Conservation (phyloP, 2,888 invertebrate species). For the Agrochola circellaris region DNA sequence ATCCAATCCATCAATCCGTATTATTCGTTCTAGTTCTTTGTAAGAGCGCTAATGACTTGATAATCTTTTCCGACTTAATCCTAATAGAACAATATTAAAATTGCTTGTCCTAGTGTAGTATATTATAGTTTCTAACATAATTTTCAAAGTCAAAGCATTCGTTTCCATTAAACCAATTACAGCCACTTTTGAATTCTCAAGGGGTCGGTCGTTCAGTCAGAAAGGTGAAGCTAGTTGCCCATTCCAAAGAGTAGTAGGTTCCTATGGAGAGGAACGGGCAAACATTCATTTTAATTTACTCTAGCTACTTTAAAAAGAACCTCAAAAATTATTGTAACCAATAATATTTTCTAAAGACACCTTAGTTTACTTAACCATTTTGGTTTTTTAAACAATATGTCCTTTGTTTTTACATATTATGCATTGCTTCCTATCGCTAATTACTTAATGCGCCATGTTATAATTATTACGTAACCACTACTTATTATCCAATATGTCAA, state of each 20-base stretch:
- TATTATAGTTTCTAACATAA: background rate
- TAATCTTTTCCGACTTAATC: background rate
- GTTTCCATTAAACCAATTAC: no score
- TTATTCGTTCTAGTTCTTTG: background rate
- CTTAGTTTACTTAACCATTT: background rate
- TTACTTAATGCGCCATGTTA: no score
- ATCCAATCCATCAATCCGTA: no score
- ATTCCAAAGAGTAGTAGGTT: no score
- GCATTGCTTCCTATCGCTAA: no score
- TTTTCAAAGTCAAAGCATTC: background rate
- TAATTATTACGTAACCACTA: no score
- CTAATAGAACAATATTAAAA: background rate
- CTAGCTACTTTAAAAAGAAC: background rate
- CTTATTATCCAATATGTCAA: no score
- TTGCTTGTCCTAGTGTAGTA: background rate
- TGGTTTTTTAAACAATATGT: background rate
- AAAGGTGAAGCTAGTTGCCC: no score
- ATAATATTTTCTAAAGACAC: background rate
- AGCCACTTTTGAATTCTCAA: no score
- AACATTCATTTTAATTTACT: background rate
- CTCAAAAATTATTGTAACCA: background rate
- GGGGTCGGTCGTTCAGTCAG: no score
- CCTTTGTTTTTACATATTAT: no score
- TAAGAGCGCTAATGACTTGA: background rate
- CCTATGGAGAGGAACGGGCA: background rate